Percentiles rank a stretch among this genome's conserved stretches.
Conservation (phyloP, 2,113 vertebrate species). For the Gila orcuttii region DNA sequence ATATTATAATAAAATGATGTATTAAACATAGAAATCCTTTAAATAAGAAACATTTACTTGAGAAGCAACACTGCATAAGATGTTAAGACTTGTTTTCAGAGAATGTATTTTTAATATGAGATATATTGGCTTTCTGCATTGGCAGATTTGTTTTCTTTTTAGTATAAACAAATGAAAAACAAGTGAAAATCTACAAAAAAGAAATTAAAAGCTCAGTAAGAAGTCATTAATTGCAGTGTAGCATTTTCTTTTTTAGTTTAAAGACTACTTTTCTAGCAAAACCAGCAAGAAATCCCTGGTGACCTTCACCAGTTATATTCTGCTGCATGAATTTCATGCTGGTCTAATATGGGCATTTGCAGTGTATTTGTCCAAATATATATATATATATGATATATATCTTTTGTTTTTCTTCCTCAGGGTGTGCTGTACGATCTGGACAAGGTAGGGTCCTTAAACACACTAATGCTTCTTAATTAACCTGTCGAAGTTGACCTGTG, state of each 20-base stretch:
- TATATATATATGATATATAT: background rate
- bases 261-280: background rate
- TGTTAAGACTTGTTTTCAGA: background rate
- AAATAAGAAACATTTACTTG: background rate
- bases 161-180: conserved; percentile 4
- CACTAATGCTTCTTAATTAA: background rate
- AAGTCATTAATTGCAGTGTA: background rate
- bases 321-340: background rate
- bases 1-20: background rate
- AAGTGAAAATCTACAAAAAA: background rate
- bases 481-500: background rate
- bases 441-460: conserved; percentile 79
- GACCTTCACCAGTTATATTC: background rate
- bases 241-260: background rate
- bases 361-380: background rate
- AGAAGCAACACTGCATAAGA: background rate
- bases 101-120: background rate
- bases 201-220: background rate
- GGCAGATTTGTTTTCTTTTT: background rate
- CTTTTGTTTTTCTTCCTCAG: conserved; percentile 70
- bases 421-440: conserved; percentile 97
- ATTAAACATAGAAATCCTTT: background rate
- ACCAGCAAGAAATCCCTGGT: background rate
- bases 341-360: background rate
- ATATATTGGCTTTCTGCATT: background rate